These are phyloP conservation scores for Globia sparganii DNA, from an alignment of 2,888 invertebrate species.

Conservation along the genomic window DNA sequence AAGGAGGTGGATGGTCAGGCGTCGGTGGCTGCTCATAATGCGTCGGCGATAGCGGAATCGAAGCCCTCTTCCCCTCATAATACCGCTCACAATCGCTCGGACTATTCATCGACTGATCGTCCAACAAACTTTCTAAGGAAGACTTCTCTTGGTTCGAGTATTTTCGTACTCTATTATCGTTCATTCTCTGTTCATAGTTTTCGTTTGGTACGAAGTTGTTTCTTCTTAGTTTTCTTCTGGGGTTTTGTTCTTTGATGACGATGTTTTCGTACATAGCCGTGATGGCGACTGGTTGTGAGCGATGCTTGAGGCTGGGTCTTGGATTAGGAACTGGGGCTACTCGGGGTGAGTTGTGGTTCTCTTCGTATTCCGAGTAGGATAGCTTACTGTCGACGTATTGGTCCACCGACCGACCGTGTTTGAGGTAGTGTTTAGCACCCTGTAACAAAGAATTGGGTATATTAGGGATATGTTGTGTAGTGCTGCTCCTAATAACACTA, in stretches of 20 bases:
- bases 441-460: constrained; percentile 78
- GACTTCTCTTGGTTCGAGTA: constrained; percentile 89
- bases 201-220: constrained; percentile 91
- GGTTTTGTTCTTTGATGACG: constrained; percentile 93
- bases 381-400: constrained; percentile 94
- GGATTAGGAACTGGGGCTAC: constrained; percentile 86
- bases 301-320: constrained; percentile 85
- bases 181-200: constrained; percentile 90
- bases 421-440: constrained; percentile 90
- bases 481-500: background rate
- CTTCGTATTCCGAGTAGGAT: constrained; percentile 90
- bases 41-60: constrained; percentile 95
- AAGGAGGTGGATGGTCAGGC: constrained; percentile 98
- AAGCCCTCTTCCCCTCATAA: constrained; percentile 83
- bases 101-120: constrained; percentile 90
- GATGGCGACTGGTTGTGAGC: constrained; percentile 93
- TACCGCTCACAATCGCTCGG: constrained; percentile 87
- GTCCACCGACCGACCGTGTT: constrained; percentile 94
- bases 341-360: constrained; percentile 85
- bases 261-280: constrained; percentile 94
- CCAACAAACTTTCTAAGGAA: constrained; percentile 91
- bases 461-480: background rate
- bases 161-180: constrained; percentile 83
- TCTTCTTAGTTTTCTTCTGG: constrained; percentile 92
- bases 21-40: constrained; percentile 98